Base-by-base conservation (phyloP, 1,140 invertebrate genomes). In the Phymorhynchus buccinoides region DNA sequence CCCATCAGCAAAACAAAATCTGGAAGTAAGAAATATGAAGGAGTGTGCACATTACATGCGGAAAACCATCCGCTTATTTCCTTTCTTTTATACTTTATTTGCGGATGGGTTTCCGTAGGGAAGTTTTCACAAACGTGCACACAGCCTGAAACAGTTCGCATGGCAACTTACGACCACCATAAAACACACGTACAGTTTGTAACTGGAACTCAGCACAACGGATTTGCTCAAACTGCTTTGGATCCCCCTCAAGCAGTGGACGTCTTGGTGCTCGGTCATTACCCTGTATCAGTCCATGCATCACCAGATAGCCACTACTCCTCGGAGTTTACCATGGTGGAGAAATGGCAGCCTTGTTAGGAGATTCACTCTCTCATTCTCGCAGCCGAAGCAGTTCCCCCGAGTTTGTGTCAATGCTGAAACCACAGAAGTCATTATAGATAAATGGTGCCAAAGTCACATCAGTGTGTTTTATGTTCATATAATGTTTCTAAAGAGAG, bases 321-420 rank as follows among this genome's bases (percentile, higher is more conserved):
- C 71, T 32, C 32, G 71, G 27, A 35, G 37, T 14, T 22, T 0
- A 73, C 37, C 14, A 14, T 22, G 18, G 32, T 22, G 18, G n/a
- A 14, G 66, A 62, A 12, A 62, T 62, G 56, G 56, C 56, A 62
- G 56, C 56, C 56, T 62, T 16, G 22, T 27, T 4, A 16, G n/a
- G 77, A 79, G n/a, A 79, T 52, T 79, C 77, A 79, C 56, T 90
- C 89, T 75, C 86, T 79, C 77, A 79, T 73, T 90, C 89, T 75
- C 86, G 88, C 83, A 90, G 85, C 73, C 89, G 84, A 18, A 90
- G 75, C 52, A 90, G 79, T 39, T 87, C 81, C 39, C 89, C 89
- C 27, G 85, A 88, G 52, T 89, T 89, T 62, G 89, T 90, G 48
- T 88, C 83, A 73, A 90, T 86, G 75, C 89, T 90, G 79, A 30